A percentile compares a stretch with the other conserved stretches of the same genome.
phyloP scores from a whole-genome alignment of 2,797 vertebrate genomes.

The Cirrhinus mrigala region DNA sequence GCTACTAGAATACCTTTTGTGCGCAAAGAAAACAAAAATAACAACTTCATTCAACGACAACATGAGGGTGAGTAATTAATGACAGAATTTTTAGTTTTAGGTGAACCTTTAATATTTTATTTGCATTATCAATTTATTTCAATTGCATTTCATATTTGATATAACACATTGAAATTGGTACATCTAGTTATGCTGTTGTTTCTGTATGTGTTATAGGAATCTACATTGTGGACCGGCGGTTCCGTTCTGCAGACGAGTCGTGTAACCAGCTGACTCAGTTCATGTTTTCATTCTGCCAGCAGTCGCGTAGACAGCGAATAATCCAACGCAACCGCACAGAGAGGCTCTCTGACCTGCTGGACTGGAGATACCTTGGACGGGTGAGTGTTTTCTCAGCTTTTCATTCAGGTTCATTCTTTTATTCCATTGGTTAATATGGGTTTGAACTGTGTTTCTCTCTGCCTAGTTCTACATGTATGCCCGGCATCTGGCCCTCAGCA shows the following conservation, averaged over 20 bases:
- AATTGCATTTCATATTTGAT: not conserved
- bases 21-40: too few species aligned
- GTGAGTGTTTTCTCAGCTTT: conserved; percentile 71
- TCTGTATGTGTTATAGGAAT: conserved; percentile 81
- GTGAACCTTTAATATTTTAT: not conserved
- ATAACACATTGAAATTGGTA: not conserved
- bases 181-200: not conserved
- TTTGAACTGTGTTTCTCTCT: not conserved
- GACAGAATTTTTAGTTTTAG: too few species aligned
- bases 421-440: not conserved
- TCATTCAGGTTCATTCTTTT: not conserved
- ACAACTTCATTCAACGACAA: too few species aligned
- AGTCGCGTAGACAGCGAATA: conserved; percentile 93
- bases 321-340: conserved; percentile 95
- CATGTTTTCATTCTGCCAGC: conserved; percentile 93
- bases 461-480: conserved; percentile 91
- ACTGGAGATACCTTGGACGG: conserved; percentile 95
- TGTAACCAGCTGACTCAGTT: conserved; percentile 97
- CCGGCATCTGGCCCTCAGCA: conserved; percentile 89
- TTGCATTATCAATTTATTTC: not conserved
- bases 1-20: too few species aligned
- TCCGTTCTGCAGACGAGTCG: conserved; percentile 90
- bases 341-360: conserved; percentile 92
- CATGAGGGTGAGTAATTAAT: too few species aligned
- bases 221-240: conserved; percentile 94